phyloP scores from a whole-genome alignment of 2,888 invertebrate genomes.

The Hirtodrosophila duncani region DNA sequence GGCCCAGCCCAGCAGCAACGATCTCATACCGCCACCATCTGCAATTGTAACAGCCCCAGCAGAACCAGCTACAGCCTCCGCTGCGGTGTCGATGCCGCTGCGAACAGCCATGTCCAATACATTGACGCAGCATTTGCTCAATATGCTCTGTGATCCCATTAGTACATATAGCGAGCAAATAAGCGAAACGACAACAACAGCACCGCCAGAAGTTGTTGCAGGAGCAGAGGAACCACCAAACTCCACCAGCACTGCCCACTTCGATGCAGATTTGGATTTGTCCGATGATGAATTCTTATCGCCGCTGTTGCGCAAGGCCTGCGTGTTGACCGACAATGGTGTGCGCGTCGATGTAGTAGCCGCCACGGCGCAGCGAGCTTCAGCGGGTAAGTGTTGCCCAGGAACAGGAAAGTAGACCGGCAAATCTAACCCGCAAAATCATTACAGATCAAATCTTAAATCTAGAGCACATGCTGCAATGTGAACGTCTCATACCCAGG shows the following conservation, averaged over 20 bases:
- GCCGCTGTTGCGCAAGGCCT: conserved; percentile 58
- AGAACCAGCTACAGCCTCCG: not conserved
- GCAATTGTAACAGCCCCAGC: conserved; percentile 5
- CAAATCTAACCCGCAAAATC: not conserved
- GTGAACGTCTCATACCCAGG: conserved; percentile 68
- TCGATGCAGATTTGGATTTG: conserved; percentile 24
- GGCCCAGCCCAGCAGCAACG: too few species aligned
- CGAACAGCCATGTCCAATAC: conserved; percentile 75
- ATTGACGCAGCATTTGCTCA: conserved; percentile 76
- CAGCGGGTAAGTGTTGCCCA: conserved; percentile 57
- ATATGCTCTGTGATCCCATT: conserved; percentile 77
- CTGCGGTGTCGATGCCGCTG: conserved; percentile 4
- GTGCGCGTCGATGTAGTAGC: conserved; percentile 69
- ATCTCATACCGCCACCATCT: too few species aligned
- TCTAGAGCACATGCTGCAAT: conserved; percentile 65
- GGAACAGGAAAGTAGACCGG: not conserved
- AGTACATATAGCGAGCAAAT: conserved; percentile 77
- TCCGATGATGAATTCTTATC: conserved; percentile 60
- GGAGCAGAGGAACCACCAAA: too few species aligned
- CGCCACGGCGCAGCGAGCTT: conserved; percentile 58
- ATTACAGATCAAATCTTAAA: conserved; percentile 70
- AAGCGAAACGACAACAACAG: conserved; percentile 53
- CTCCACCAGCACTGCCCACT: conserved; percentile 1
- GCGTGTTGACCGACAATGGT: conserved; percentile 49
- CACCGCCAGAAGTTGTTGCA: too few species aligned